Percentiles rank a stretch among this genome's conserved stretches.
Evolutionary conservation across 2,797 vertebrate genomes (phyloP).

Genomic region (Novumbra hubbsi): DNA sequence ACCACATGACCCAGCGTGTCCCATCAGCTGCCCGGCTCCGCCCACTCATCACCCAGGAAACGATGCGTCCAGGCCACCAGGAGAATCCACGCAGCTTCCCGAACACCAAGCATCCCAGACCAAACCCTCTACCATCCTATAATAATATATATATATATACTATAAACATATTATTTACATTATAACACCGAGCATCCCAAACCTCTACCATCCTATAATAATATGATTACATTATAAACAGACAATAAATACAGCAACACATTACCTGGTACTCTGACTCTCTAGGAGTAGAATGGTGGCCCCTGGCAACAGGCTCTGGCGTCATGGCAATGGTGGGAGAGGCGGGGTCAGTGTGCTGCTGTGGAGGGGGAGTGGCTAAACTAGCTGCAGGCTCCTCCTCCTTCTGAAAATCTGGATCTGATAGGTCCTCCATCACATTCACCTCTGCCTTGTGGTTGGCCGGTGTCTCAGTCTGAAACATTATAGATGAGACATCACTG

Average conservation of each 20-base stretch:
- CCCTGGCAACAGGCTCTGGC: constrained; percentile 66
- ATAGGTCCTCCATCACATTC: constrained; percentile 72
- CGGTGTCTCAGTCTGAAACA: constrained; percentile 66
- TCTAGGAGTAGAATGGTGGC: constrained; percentile 62
- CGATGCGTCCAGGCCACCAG: constrained; percentile 94
- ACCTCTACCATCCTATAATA: constrained; percentile 81
- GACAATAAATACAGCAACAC: neutral
- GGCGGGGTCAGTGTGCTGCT: constrained; percentile 77
- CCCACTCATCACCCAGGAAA: constrained; percentile 87
- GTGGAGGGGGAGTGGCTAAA: constrained; percentile 60
- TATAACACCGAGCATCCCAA: constrained; percentile 65
- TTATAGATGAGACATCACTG: neutral
- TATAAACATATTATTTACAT: neutral
- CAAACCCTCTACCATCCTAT: constrained; percentile 87
- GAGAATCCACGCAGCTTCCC: constrained; percentile 96
- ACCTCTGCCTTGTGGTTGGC: constrained; percentile 66
- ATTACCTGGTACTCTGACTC: constrained; percentile 69
- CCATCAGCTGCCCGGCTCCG: constrained; percentile 86
- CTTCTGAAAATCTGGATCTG: constrained; percentile 67
- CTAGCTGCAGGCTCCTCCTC: constrained; percentile 68
- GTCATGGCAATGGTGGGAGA: constrained; percentile 75
- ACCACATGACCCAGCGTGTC: constrained; percentile 97
- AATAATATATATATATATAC: neutral
- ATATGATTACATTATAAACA: neutral
- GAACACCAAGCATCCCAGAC: constrained; percentile 88